phyloP scores from a whole-genome alignment of 2,797 vertebrate genomes.

The Heliangelus exortis region DNA sequence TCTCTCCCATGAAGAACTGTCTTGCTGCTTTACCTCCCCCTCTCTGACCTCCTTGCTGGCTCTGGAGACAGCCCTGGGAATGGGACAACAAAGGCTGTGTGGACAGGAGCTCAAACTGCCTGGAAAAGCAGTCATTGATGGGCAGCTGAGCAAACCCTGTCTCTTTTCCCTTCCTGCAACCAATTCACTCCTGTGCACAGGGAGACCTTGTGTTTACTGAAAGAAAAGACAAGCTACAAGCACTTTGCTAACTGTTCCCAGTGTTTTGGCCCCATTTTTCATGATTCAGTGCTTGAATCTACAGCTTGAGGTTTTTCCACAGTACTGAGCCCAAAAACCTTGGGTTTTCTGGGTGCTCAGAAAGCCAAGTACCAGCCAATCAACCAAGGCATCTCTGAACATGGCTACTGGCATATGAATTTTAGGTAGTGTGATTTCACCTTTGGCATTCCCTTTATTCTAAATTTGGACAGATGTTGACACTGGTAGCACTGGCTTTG shows the following conservation, averaged over 20 bases:
- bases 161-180: background rate
- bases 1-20: background rate
- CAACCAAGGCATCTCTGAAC: background rate
- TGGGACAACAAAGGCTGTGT: background rate
- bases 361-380: background rate
- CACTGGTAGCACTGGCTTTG: background rate
- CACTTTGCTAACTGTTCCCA: background rate
- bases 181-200: background rate
- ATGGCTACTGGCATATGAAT: background rate
- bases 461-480: background rate
- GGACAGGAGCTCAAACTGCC: background rate
- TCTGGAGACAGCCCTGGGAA: constrained; percentile 16
- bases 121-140: background rate
- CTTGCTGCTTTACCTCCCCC: constrained; percentile 2
- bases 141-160: background rate
- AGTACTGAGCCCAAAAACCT: background rate
- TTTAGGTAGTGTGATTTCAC: background rate
- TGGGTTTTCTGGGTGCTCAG: background rate
- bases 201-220: background rate
- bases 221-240: background rate
- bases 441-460: background rate
- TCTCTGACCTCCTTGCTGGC: background rate
- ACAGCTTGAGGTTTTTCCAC: background rate
- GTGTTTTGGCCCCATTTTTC: background rate
- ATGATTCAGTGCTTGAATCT: background rate